A percentile compares a stretch with the other conserved stretches of the same genome.
phyloP scores from a whole-genome alignment of 2,113 vertebrate species.

The Sinocyclocheilus anshuiensis region DNA sequence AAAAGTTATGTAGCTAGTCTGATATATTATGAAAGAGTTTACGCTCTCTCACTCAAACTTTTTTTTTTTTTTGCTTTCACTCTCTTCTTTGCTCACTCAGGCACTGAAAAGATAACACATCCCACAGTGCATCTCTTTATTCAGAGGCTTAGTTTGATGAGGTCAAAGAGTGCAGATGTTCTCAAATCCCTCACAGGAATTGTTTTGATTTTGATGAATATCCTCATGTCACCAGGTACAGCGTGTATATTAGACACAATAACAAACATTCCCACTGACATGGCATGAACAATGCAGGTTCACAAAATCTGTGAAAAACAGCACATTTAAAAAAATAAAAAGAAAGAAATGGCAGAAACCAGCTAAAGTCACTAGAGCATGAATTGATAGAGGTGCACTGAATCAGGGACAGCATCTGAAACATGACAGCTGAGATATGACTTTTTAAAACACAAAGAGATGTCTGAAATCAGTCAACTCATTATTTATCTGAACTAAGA shows the following conservation, averaged over 20 bases:
- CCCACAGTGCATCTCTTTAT: not conserved
- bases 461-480: not conserved
- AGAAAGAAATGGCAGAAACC: not conserved
- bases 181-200: conserved; percentile 61
- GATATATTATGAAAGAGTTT: not conserved
- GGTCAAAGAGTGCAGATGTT: conserved; percentile 65
- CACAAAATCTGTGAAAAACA: conserved; percentile 45
- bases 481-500: not conserved
- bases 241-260: conserved; percentile 36
- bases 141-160: conserved; percentile 46
- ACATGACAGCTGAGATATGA: conserved; percentile 3
- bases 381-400: conserved; percentile 11
- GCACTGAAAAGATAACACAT: not conserved
- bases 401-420: conserved; percentile 2
- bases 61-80: not conserved
- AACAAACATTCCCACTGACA: not conserved
- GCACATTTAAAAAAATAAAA: not conserved
- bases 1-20: not conserved
- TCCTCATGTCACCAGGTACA: conserved; percentile 52
- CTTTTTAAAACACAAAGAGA: not conserved
- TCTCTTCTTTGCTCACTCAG: not conserved
- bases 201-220: conserved; percentile 62
- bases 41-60: not conserved
- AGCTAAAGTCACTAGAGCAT: conserved; percentile 14
- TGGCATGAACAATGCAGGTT: conserved; percentile 45